Evolutionary conservation across 2,888 invertebrate genomes (phyloP), one percentile per base, ranked within the genome.

Genomic region (Orthosia incerta): DNA sequence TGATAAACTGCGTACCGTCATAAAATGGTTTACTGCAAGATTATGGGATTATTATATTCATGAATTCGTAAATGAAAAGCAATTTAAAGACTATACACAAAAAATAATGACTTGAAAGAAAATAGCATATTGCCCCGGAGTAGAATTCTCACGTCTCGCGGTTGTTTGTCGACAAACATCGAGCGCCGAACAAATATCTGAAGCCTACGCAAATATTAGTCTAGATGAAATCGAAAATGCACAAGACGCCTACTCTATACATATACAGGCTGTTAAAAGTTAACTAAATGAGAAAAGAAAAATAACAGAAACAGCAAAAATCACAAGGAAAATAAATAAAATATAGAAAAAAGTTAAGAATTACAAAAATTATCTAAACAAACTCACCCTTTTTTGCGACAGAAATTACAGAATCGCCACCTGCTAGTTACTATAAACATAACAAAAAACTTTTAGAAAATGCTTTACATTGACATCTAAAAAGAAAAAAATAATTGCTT

Each of bases 31-130:
- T 57, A 79, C 20, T 57, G 23, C 72, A 46, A 23, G 7, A 39
- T 39, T 48, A 59, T 23, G 23, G 23, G 46, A 73, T 73, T 48
- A 59, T n/a, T 31, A 73, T 73, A 80, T 80, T 74, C 23, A 80
- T 74, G 73, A 71, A n/a, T 23, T 20, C n/a, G n/a, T 79, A 73
- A 80, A 46, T 72, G 23, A 31, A 57, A 73, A 72, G 7, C 23
- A 16, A 74, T 53, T 15, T 48, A 53, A 46, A 51, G 26, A 46
- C 13, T 39, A 31, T 31, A 13, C 31, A 51, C 57, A 57, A 46
- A 72, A 45, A 71, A 55, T 11, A 60, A 55, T 55, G 18, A 2
- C 15, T 48, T 18, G 12, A 53, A 72, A 80, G 9, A 45, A 60
- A 53, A 53, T 13, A 48, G 18, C n/a, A 53, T 20, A 48, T 53